Evolutionary conservation across 1,140 invertebrate species (phyloP).

Genomic region (Lepidotrigona ventralis): DNA sequence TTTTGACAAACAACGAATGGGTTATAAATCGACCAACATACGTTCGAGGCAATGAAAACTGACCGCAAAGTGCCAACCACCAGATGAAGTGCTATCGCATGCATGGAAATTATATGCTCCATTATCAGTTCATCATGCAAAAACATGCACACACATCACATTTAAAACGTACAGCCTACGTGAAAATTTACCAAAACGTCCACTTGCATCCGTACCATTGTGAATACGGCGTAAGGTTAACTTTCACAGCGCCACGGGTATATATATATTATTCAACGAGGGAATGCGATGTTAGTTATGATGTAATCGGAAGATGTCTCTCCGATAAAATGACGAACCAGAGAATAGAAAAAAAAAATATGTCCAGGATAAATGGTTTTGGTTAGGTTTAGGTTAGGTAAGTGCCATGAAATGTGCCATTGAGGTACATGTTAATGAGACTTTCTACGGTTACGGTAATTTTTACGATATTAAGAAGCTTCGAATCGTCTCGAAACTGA

Average conservation of each 20-base stretch:
- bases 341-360: no score
- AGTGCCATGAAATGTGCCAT: not conserved
- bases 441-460: no score
- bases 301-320: no score
- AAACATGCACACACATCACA: not conserved
- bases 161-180: not conserved
- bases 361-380: not conserved
- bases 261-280: not conserved
- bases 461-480: no score
- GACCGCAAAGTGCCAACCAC: not conserved
- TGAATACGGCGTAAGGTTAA: not conserved
- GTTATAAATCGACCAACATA: not conserved
- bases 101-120: not conserved
- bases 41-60: not conserved
- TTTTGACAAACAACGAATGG: slow-evolving; percentile 2
- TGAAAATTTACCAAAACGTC: not conserved
- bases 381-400: not conserved
- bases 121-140: not conserved
- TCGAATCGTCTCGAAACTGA: no score
- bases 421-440: not conserved
- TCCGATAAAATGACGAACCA: not conserved
- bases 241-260: not conserved
- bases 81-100: not conserved
- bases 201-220: not conserved
- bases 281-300: slow-evolving; percentile 30